These are phyloP conservation scores for Elaphurus davidianus DNA, from an alignment of 2,113 vertebrate species.

Conservation along the genomic window DNA sequence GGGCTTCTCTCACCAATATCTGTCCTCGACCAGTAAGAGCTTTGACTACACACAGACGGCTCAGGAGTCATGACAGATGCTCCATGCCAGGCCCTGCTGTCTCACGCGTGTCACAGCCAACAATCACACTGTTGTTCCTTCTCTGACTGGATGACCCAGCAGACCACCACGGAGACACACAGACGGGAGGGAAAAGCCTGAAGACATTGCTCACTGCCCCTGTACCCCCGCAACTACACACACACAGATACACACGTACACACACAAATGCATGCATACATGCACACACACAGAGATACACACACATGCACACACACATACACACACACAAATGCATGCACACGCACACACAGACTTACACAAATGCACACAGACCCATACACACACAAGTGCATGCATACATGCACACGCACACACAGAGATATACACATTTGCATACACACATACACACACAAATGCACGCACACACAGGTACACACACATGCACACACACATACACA, in stretches of 20 bases:
- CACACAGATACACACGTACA: background rate
- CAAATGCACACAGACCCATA: no score
- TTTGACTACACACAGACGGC: background rate
- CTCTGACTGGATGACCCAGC: background rate
- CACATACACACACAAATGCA: fast-evolving
- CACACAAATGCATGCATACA: no score
- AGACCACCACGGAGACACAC: background rate
- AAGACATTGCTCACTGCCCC: background rate
- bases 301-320: fast-evolving
- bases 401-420: no score
- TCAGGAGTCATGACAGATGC: background rate
- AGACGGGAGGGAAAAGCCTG: background rate
- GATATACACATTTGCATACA: no score
- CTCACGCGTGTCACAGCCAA: background rate
- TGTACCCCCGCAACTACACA: background rate
- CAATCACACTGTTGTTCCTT: background rate
- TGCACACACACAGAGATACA: background rate
- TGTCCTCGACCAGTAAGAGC: background rate
- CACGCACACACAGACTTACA: fast-evolving
- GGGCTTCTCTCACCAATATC: background rate
- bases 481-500: fast-evolving
- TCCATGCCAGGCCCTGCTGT: background rate
- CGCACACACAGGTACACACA: background rate
- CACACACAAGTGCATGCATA: background rate
- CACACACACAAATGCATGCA: no score